phyloP scores from a whole-genome alignment of 2,888 invertebrate genomes.

The Coleophora flavipennella region DNA sequence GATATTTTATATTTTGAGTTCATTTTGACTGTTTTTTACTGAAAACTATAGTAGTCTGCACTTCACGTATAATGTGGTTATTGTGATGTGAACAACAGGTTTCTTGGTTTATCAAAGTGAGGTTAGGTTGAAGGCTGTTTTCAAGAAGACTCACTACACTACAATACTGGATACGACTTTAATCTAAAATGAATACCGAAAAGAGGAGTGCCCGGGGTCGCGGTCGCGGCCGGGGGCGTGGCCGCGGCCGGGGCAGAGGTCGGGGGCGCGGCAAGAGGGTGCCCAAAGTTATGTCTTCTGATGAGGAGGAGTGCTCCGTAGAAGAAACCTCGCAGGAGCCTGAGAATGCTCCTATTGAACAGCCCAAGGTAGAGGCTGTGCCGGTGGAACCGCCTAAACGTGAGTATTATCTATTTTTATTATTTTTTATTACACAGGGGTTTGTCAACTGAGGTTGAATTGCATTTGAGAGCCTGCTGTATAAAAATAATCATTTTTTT shows the following conservation, averaged over 20 bases:
- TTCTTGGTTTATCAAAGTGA: background rate
- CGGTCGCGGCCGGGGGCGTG: constrained; percentile 84
- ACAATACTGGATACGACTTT: no score
- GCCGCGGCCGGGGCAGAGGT: constrained; percentile 80
- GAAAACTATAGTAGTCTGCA: no score
- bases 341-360: constrained; percentile 57
- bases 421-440: no score
- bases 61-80: background rate
- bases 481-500: no score
- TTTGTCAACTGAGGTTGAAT: no score
- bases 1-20: no score
- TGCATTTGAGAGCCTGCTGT: no score
- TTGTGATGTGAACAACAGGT: background rate
- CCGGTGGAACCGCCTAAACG: constrained; percentile 69
- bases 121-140: constrained; percentile 13
- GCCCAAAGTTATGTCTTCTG: constrained; percentile 78
- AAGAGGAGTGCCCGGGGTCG: constrained; percentile 80
- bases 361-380: constrained; percentile 56
- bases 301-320: constrained; percentile 67
- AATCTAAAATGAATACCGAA: constrained; percentile 53
- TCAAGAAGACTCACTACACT: no score
- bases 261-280: constrained; percentile 83
- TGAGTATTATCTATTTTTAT: constrained; percentile 38
- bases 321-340: constrained; percentile 68
- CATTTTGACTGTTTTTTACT: no score